Evolutionary conservation across 2,797 vertebrate species (phyloP), one percentile per base, ranked within the genome.

Genomic region (Pelochelys cantorii): DNA sequence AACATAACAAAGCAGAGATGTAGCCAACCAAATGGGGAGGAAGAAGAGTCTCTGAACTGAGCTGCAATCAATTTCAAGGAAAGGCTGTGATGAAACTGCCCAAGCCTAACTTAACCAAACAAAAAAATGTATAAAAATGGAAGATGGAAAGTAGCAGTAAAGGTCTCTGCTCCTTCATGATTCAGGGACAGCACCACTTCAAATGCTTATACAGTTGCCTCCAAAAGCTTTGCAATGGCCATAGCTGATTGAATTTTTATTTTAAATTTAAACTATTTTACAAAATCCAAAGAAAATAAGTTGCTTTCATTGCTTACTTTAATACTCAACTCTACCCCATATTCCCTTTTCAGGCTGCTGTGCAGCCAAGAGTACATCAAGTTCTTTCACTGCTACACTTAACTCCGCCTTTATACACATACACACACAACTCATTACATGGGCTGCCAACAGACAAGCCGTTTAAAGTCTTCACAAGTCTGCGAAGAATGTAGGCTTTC

Each of bases 241-340:
- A 84, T 56, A n/a, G 11, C 54, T 87, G 88, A 89, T 88, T 82
- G 84, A 56, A 92, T 93, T 96, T 92, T 95, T 94, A 80, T 93
- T 97, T 96, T 83, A 88, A 93, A 94, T 94, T 59, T 86, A 92
- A 90, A 89, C 85, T 94, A 84, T 93, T 94, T 97, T 93, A 96
- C 91, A 96, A 97, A 97, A 87, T 71, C 88, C 75, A 90, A 94
- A 94, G 89, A 68, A 93, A 94, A 93, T 84, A 29, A 48, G 83
- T 53, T 95, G 84, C 85, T 93, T 96, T 88, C 87, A 86, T 53
- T 54, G 79, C 87, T 65, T 83, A 83, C 89, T 96, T 95, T 94
- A 95, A 94, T 92, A 94, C 65, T 95, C 68, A 94, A 68, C 55
- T 91, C 53, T 56, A 87, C 93, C 84, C 89, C 85, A 92, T 59